Base-by-base conservation (phyloP, 2,888 invertebrate genomes). In the Chrysolina haemoptera region DNA sequence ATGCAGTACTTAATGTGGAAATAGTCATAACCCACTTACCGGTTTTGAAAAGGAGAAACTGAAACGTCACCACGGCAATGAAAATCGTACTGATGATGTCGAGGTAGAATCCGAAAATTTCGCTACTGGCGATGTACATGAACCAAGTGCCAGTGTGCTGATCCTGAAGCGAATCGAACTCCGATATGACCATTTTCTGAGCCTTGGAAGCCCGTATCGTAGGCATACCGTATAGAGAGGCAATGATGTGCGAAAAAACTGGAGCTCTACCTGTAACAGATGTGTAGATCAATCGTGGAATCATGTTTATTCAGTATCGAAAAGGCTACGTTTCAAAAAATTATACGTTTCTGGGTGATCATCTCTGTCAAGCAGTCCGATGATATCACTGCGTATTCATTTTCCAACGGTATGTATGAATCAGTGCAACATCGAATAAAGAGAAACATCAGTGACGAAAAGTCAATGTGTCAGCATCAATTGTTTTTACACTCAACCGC, bases 161-260 rank as follows among this genome's bases (percentile, higher is more conserved):
- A 85, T 91, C 94, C 89, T 95, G 94, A 78, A 93, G 90, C 6
- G 86, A 86, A 84, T 95, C 95, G 81, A 96, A 95, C 82, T 95
- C 94, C 81, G 91, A 90, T 62, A 92, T 91, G 67, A 98, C 92
- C 82, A 94, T 90, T 77, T 92, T 89, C 86, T 95, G 91, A 1
- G 94, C 93, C 22, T 91, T 90, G 1, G 94, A 92, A 0, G 97
- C 94, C 73, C 98, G 90, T 76, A 98, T 96, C 0, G 96, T 96
- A 48, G 94, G 92, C 41, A 98, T 90, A 1, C 98, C 98, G 75
- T 94, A 92, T 9, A 98, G 89, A 0, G 96, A 93, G 0, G 96
- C 94, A n/a, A 94, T 94, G 79, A 98, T 91, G 85, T 98, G 96
- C 0, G 96, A 95, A 86, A 97, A 97, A 0, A 98, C 95, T 0